Evolutionary conservation across 1,140 invertebrate species (phyloP).

Genomic region (Euura lappo): DNA sequence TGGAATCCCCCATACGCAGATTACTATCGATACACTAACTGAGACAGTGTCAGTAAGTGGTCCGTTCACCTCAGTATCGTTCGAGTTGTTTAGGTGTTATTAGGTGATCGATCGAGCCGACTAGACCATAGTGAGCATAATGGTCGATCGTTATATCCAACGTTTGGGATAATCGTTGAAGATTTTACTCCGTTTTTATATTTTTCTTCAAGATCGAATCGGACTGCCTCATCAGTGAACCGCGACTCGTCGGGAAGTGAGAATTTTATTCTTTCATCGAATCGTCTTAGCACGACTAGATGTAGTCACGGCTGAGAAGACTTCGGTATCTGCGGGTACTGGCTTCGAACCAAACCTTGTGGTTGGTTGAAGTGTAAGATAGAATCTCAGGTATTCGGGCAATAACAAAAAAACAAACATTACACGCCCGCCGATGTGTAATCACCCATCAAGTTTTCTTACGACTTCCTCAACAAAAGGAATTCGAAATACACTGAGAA

Average conservation of each 20-base stretch:
- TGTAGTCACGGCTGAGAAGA: not conserved
- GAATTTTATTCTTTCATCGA: not conserved
- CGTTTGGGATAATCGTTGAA: not conserved
- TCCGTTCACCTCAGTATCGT: no score
- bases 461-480: no score
- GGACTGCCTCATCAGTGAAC: not conserved
- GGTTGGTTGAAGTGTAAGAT: not conserved
- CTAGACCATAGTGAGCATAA: no score
- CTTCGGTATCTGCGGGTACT: not conserved
- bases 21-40: no score
- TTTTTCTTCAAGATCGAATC: not conserved
- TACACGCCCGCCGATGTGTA: no score
- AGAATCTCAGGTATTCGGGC: not conserved
- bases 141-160: not conserved
- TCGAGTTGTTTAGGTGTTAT: no score
- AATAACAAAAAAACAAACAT: not conserved
- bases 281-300: not conserved
- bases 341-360: no score
- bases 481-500: no score
- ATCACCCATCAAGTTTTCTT: no score
- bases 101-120: no score
- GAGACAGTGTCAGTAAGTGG: no score
- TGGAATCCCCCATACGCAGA: no score
- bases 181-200: not conserved
- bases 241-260: not conserved